Conservation (phyloP, 1,140 invertebrate genomes). For the Notospermus geniculatus region DNA sequence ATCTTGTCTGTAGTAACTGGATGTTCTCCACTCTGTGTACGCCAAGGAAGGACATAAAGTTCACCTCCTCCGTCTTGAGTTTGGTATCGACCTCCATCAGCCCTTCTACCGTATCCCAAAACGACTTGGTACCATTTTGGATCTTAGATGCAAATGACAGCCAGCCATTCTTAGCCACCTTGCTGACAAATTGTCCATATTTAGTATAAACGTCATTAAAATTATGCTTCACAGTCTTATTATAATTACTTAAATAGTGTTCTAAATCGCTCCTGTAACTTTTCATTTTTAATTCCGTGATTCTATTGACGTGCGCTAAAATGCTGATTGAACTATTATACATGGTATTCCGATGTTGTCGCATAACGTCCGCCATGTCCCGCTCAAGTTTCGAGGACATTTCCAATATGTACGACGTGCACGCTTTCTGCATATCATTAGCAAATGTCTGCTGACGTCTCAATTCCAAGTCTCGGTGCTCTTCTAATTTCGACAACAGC, state of each 20-base stretch:
- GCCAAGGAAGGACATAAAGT: slow-evolving; percentile 20
- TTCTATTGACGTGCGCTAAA: not conserved
- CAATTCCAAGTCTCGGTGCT: not conserved
- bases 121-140: not conserved
- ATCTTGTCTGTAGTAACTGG: slow-evolving; percentile 13
- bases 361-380: slow-evolving; percentile 9
- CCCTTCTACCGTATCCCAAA: not conserved
- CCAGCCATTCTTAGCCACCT: slow-evolving; percentile 3
- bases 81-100: not conserved
- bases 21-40: slow-evolving; percentile 20
- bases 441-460: slow-evolving; percentile 7
- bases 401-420: slow-evolving; percentile 18
- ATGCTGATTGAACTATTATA: not conserved
- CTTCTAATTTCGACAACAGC: not conserved
- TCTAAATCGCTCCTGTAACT: not conserved
- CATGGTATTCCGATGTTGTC: not conserved
- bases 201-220: not conserved
- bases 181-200: slow-evolving; percentile 3
- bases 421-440: slow-evolving; percentile 14
- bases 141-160: slow-evolving; percentile 3
- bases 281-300: not conserved
- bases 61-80: not conserved
- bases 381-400: slow-evolving; percentile 7
- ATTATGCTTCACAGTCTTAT: not conserved
- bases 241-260: not conserved